A percentile compares a stretch with the other conserved stretches of the same genome.
These are phyloP conservation scores for Stictonetta naevosa DNA, from an alignment of 2,113 vertebrate genomes.

Conservation along the genomic window DNA sequence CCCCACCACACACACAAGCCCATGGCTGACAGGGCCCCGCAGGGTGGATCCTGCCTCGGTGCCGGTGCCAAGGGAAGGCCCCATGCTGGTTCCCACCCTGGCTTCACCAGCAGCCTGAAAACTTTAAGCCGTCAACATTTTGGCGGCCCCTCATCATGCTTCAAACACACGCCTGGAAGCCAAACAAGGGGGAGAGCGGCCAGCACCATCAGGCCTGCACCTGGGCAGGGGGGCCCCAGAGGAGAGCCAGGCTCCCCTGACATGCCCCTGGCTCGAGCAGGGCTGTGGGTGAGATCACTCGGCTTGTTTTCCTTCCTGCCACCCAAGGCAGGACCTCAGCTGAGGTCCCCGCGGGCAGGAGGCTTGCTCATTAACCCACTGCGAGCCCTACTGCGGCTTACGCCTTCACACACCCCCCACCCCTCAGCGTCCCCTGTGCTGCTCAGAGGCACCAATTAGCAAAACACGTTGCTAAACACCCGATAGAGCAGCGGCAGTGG, in stretches of 20 bases:
- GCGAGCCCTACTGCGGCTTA: background rate
- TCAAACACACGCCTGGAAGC: background rate
- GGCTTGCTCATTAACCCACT: background rate
- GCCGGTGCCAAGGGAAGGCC: background rate
- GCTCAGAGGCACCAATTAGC: constrained; percentile 35
- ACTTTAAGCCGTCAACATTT: background rate
- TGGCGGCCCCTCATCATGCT: background rate
- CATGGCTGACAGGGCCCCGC: background rate
- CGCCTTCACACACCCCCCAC: background rate
- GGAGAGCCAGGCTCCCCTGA: background rate
- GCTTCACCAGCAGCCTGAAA: background rate
- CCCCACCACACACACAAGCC: background rate
- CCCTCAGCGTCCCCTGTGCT: background rate
- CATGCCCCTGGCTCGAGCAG: background rate
- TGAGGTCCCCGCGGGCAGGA: background rate
- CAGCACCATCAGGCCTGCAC: accelerated
- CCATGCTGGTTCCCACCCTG: background rate
- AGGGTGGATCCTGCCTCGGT: background rate
- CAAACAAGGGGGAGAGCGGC: background rate
- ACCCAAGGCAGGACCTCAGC: background rate
- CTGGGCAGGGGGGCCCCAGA: background rate
- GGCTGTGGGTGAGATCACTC: background rate
- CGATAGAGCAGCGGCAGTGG: constrained; percentile 42
- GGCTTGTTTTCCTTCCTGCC: background rate
- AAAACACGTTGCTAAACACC: constrained; percentile 54